These are phyloP conservation scores for Actinostola sp. DNA, from an alignment of 92 coral and sea anemone species.

Conservation along the genomic window DNA sequence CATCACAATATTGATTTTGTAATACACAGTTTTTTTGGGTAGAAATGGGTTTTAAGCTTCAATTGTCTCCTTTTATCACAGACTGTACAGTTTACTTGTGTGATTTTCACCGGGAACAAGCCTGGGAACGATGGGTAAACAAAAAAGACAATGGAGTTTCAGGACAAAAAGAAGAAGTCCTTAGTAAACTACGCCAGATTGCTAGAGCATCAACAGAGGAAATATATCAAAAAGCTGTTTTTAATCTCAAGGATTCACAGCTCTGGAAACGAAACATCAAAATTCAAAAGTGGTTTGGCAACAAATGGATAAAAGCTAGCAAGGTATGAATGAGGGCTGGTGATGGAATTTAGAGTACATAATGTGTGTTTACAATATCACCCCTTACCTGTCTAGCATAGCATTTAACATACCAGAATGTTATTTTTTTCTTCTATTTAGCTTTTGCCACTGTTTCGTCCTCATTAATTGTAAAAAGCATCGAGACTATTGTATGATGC, in stretches of 20 bases:
- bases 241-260: constrained; percentile 13
- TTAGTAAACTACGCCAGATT: constrained; percentile 18
- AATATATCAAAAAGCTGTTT: constrained; percentile 39
- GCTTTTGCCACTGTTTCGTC: too few species aligned
- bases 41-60: background rate
- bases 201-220: constrained; percentile 29
- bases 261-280: constrained; percentile 35
- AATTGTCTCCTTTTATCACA: constrained; percentile 5
- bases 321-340: constrained; percentile 21
- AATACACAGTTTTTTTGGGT: background rate
- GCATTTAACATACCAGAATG: background rate
- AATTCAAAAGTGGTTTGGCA: constrained; percentile 41
- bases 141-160: constrained; percentile 39
- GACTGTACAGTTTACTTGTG: constrained; percentile 48
- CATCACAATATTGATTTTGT: background rate
- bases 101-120: constrained; percentile 70
- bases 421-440: too few species aligned
- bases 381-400: background rate
- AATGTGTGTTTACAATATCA: too few species aligned
- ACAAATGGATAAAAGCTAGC: constrained; percentile 41
- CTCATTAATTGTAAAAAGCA: too few species aligned
- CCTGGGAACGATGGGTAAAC: constrained; percentile 65
- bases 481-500: too few species aligned
- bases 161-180: constrained; percentile 22
- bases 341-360: too few species aligned